Evolutionary conservation across 2,797 vertebrate species (phyloP).

Genomic region (Leptoclinus maculatus): DNA sequence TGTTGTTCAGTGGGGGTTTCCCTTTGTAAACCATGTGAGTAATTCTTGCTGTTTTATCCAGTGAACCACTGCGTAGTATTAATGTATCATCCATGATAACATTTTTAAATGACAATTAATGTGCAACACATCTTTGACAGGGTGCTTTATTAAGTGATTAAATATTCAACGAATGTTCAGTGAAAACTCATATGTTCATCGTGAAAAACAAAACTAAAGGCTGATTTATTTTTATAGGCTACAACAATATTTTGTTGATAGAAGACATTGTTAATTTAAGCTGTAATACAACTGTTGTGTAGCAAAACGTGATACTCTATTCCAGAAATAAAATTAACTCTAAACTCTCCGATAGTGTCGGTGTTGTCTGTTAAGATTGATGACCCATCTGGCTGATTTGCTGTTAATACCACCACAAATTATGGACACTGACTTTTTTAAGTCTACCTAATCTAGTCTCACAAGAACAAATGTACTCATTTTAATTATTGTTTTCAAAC

Average conservation of each 20-base stretch:
- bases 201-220: conserved; percentile 33
- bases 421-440: background rate
- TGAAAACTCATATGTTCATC: conserved; percentile 26
- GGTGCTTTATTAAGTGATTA: background rate
- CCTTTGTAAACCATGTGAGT: conserved; percentile 5
- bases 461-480: background rate
- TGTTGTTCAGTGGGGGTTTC: conserved; percentile 1
- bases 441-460: no score
- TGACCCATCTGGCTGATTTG: background rate
- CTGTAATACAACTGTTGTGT: conserved; percentile 45
- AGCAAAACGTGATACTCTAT: conserved; percentile 13
- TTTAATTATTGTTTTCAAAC: background rate
- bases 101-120: conserved; percentile 15
- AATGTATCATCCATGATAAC: conserved; percentile 9
- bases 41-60: conserved; percentile 13
- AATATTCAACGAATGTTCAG: conserved; percentile 38
- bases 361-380: no score
- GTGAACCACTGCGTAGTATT: background rate
- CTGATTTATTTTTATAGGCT: conserved; percentile 63
- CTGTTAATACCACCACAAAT: no score
- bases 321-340: conserved; percentile 58
- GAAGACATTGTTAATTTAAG: conserved; percentile 27
- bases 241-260: conserved; percentile 48
- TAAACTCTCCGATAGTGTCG: background rate
- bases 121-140: conserved; percentile 12